Evolutionary conservation across 2,888 invertebrate genomes (phyloP), one percentile per base, ranked within the genome.

Genomic region (Morinoia aosen): DNA sequence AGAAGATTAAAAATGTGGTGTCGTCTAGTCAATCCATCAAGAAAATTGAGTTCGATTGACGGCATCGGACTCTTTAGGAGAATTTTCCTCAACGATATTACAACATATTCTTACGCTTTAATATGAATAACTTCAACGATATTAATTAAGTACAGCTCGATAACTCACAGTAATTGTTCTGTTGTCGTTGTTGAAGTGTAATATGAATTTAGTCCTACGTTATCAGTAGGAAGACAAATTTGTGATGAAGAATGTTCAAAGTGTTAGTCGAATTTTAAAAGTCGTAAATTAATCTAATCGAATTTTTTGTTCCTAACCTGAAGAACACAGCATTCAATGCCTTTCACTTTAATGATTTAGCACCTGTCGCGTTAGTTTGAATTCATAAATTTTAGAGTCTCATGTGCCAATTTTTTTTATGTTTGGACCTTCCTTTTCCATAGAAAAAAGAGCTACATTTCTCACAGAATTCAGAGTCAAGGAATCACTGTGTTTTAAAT

Each of bases 41-140:
- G 39, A 95, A 14, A 10, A 12, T 95, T 25, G 95, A 95, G 48
- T 39, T 95, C n/a, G 95, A 95, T 58, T 95, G 64, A 95, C 61
- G 76, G 25, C 33, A 76, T 76, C 76, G 76, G 25, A 33, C 0
- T 10, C 25, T 76, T 33, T 76, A 76, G 25, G 14, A 25, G 25
- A 16, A 16, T 76, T 25, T 76, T 76, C 25, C 2, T 76, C 76
- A 48, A 48, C 48, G 48, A 48, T 48, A 48, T 48, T 48, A 48
- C 5, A 5, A 48, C 5, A 48, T 48, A 48, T 48, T 48, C 48
- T 48, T 48, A 48, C 5, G 48, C 48, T 48, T 5, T 5, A 4
- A 48, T 5, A 48, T 4, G 48, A 25, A 76, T 16, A 76, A 19
- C 7, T 76, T 33, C 25, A 14, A 10, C 33, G 76, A 76, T 76